phyloP scores from a whole-genome alignment of 2,113 vertebrate genomes.

The Rostratula benghalensis region DNA sequence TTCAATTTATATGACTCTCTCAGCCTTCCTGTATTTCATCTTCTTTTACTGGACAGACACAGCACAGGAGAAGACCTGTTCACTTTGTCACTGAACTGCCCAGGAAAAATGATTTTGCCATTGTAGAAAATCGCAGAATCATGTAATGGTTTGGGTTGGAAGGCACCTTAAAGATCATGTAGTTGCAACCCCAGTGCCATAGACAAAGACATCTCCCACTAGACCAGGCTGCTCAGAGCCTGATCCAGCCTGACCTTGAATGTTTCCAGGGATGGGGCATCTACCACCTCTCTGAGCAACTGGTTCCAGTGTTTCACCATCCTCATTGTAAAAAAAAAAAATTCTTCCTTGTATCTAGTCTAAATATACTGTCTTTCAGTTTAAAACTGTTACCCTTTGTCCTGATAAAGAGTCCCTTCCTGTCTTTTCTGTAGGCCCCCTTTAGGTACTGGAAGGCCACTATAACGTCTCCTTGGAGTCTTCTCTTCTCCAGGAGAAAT shows the following conservation, averaged over 20 bases:
- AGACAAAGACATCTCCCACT: background rate
- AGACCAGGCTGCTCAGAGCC: background rate
- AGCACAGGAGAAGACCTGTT: background rate
- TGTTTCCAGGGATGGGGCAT: background rate
- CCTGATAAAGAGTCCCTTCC: background rate
- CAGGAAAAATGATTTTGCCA: background rate
- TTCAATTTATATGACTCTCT: background rate
- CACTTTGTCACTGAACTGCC: background rate
- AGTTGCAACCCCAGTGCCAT: background rate
- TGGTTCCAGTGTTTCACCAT: background rate
- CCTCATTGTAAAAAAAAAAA: background rate
- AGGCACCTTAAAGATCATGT: background rate
- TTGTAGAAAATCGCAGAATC: background rate
- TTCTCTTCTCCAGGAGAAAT: background rate
- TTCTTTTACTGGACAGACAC: background rate
- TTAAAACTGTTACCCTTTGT: background rate
- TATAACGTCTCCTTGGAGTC: background rate
- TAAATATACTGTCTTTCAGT: background rate
- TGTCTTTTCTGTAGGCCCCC: background rate
- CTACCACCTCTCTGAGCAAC: background rate
- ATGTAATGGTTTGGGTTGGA: background rate
- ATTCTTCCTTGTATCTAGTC: background rate
- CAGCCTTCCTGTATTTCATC: background rate
- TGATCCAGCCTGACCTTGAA: background rate
- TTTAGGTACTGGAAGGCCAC: background rate